These are phyloP conservation scores for Seladonia tumulorum DNA, from an alignment of 2,888 invertebrate species.

Conservation along the genomic window DNA sequence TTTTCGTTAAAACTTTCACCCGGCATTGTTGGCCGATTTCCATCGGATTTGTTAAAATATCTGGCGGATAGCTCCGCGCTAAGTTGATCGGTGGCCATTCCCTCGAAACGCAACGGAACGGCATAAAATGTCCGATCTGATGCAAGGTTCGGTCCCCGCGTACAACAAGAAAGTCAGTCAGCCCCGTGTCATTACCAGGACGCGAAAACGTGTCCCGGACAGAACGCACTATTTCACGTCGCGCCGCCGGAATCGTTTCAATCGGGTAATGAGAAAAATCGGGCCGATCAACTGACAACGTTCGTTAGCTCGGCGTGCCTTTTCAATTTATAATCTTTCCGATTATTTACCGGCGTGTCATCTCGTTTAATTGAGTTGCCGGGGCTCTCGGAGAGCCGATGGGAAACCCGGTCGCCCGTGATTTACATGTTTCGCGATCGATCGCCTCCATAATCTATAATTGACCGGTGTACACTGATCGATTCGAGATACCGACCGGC, in stretches of 20 bases:
- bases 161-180: conserved; percentile 53
- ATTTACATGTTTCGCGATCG: conserved; percentile 68
- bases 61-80: neutral
- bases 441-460: conserved; percentile 71
- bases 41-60: neutral
- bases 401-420: conserved; percentile 51
- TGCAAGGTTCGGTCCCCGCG: conserved; percentile 26
- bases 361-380: conserved; percentile 69
- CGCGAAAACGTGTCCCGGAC: conserved; percentile 49
- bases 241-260: conserved; percentile 41
- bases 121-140: conserved; percentile 28
- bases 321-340: conserved; percentile 69
- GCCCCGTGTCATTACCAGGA: conserved; percentile 41
- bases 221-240: conserved; percentile 61
- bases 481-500: conserved; percentile 36
- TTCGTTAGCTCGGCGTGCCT: conserved; percentile 60
- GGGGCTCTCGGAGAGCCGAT: conserved; percentile 20
- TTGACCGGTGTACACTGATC: conserved; percentile 64
- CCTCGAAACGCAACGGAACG: neutral
- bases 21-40: neutral
- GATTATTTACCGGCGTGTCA: conserved; percentile 69
- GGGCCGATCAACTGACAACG: conserved; percentile 28
- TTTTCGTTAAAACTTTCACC: neutral
- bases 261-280: conserved; percentile 65
- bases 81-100: neutral